Base-by-base conservation (phyloP, 2,888 invertebrate genomes). In the Papilio demoleus region DNA sequence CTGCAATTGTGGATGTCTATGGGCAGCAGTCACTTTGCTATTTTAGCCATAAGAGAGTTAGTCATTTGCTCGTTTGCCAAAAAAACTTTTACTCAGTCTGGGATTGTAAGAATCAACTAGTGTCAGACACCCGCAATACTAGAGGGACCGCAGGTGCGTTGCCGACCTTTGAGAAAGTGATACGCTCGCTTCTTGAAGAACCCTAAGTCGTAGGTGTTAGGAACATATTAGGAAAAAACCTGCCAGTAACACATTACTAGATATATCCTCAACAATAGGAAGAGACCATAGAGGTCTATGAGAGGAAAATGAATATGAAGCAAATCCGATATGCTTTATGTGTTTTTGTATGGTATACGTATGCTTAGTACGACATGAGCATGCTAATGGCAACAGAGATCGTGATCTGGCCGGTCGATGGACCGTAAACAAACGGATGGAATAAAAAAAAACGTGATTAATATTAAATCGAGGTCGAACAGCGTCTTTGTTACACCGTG, bases 301-400 rank as follows among this genome's bases (percentile, higher is more conserved):
- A 72, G 70, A 45, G 70, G 67, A 71, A 72, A 73, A 74, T 72
- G 70, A 72, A 71, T 62, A 70, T 62, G 71, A 63, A 70, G 66
- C 45, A 68, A 72, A 66, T 63, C 61, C 19, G 50, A 63, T 67
- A 71, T 50, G 70, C 65, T 60, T 71, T 72, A 72, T 77, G 75
- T 72, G 70, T 75, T 85, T 82, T 84, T 86, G 79, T 81, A 88
- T 86, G 79, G 85, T 78, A 81, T 82, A 81, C 75, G 86, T 85
- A 85, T 79, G 76, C 77, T 31, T 24, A 68, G 58, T 65, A 73
- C 77, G 77, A 75, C 75, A 70, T 67, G 56, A 68, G 89, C 82
- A 88, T 89, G 76, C 75, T 77, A 79, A 88, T 74, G 74, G 70
- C 73, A 53, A 50, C 75, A 6, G 24, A 53, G 27, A 36, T 62